A percentile compares a stretch with the other conserved stretches of the same genome.
phyloP scores from a whole-genome alignment of 2,888 invertebrate genomes.

The Aporophyla lueneburgensis region DNA sequence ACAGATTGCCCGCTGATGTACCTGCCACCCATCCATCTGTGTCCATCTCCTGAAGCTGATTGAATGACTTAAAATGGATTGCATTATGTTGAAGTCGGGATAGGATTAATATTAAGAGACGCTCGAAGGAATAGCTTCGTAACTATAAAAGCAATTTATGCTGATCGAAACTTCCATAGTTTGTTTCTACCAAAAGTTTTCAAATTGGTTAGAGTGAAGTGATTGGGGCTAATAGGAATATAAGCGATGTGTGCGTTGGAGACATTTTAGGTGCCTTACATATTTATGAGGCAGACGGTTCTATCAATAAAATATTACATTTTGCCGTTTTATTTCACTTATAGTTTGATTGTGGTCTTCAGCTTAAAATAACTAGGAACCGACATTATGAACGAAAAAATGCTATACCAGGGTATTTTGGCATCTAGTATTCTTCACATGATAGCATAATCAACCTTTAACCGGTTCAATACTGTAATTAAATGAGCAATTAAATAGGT shows the following conservation, averaged over 20 bases:
- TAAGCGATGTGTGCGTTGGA: constrained; percentile 25
- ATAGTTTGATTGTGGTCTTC: not conserved
- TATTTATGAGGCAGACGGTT: constrained; percentile 10
- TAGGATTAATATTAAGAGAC: not conserved
- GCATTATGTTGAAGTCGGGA: not conserved
- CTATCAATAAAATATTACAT: constrained; percentile 23
- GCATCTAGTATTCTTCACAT: no score
- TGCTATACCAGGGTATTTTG: no score
- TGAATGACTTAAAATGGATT: not conserved
- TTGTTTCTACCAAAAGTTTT: constrained; percentile 3
- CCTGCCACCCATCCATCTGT: no score
- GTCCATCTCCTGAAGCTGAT: not conserved
- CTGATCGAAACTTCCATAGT: not conserved
- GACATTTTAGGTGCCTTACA: constrained; percentile 1
- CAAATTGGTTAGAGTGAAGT: not conserved
- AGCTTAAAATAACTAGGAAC: not conserved
- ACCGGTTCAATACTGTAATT: no score
- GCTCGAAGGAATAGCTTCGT: not conserved
- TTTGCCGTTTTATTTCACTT: constrained; percentile 4
- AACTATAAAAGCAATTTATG: constrained; percentile 5
- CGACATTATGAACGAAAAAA: not conserved
- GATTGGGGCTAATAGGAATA: constrained; percentile 28
- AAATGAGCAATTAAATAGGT: no score
- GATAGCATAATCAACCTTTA: no score
- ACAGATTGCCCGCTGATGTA: no score